A percentile compares a stretch with the other conserved stretches of the same genome.
Evolutionary conservation across 2,113 vertebrate genomes (phyloP).

Genomic region (Serilophus lunatus): DNA sequence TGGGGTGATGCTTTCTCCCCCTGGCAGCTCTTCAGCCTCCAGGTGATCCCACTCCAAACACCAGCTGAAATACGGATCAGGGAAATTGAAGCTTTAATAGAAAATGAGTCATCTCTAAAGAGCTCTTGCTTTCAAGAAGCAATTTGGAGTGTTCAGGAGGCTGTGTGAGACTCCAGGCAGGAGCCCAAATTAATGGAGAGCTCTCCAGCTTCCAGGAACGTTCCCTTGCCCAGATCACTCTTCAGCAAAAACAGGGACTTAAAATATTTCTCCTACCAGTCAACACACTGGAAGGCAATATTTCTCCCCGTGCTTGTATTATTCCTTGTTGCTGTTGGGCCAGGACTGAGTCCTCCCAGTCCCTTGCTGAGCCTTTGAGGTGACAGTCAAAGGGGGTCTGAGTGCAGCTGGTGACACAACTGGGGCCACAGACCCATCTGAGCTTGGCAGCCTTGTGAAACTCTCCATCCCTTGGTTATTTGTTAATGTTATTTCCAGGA

Average conservation of each 20-base stretch:
- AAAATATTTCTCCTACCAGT: neutral
- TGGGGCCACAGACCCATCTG: neutral
- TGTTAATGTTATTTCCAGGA: neutral
- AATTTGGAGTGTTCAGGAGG: neutral
- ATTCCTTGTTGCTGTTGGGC: neutral
- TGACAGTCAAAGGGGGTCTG: accelerated
- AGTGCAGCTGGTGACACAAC: neutral
- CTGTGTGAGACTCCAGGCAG: neutral
- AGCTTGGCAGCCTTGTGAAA: neutral
- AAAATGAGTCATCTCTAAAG: neutral
- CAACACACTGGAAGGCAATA: neutral
- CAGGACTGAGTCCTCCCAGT: neutral
- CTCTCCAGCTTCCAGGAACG: conserved; percentile 34
- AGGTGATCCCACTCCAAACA: neutral
- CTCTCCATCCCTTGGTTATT: neutral
- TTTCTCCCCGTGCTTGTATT: neutral
- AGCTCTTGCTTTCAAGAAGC: neutral
- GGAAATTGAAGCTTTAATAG: neutral
- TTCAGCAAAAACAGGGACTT: conserved; percentile 38
- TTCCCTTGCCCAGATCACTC: conserved; percentile 6
- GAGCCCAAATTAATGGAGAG: conserved; percentile 49
- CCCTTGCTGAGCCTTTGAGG: neutral
- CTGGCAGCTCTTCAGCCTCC: neutral
- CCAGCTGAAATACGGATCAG: neutral
- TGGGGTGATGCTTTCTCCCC: neutral